phyloP scores from a whole-genome alignment of 2,113 vertebrate genomes.

The Pandion haliaetus region DNA sequence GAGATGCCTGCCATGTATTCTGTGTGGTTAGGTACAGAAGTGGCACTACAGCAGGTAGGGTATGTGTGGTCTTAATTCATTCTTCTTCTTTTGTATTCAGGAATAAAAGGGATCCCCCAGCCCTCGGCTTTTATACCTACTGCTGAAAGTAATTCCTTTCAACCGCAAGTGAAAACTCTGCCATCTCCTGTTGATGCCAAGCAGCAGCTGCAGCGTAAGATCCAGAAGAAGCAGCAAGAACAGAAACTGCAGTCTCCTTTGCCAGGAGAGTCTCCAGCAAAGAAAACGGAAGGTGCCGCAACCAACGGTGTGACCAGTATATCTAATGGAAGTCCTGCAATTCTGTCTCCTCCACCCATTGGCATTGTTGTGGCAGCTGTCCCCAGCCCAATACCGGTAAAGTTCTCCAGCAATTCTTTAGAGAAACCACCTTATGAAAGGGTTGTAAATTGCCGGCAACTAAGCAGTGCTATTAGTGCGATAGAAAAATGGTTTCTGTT shows the following conservation, averaged over 20 bases:
- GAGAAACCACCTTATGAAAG: background rate
- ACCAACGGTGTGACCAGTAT: slow-evolving; percentile 78
- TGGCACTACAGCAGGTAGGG: background rate
- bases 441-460: background rate
- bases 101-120: slow-evolving; percentile 83
- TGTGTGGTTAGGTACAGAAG: background rate
- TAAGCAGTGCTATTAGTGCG: background rate
- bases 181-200: slow-evolving; percentile 93
- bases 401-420: background rate
- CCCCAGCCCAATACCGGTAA: slow-evolving; percentile 93
- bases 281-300: slow-evolving; percentile 77
- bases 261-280: slow-evolving; percentile 83
- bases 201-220: slow-evolving; percentile 97
- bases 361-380: slow-evolving; percentile 94
- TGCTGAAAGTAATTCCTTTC: slow-evolving; percentile 90
- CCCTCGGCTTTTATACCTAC: slow-evolving; percentile 90
- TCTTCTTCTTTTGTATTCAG: slow-evolving; percentile 68
- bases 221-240: slow-evolving; percentile 98
- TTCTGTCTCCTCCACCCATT: slow-evolving; percentile 90
- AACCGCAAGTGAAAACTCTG: slow-evolving; percentile 89
- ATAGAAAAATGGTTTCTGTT: background rate
- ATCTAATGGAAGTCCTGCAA: slow-evolving; percentile 86
- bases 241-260: slow-evolving; percentile 93
- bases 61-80: background rate
- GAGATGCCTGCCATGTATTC: background rate